phyloP scores from a whole-genome alignment of 2,888 invertebrate species.

The Empis livida region DNA sequence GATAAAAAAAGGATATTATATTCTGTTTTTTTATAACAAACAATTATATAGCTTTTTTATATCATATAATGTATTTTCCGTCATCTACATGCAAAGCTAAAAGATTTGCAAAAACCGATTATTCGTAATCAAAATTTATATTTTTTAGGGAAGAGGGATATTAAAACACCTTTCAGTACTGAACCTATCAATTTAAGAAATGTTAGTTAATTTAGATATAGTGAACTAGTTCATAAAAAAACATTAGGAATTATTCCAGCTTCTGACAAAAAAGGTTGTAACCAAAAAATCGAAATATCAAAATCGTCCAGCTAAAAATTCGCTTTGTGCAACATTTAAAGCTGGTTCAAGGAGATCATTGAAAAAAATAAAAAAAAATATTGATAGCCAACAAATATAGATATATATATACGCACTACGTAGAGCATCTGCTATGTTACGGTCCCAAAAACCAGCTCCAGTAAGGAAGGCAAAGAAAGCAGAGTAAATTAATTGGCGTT shows the following conservation, averaged over 20 bases:
- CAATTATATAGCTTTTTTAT: no score
- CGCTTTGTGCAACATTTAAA: constrained; percentile 69
- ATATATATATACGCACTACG: constrained; percentile 59
- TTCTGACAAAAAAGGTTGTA: constrained; percentile 81
- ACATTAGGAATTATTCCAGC: constrained; percentile 76
- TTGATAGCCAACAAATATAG: constrained; percentile 74
- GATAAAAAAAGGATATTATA: no score
- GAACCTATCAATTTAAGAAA: constrained; percentile 87
- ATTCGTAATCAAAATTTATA: constrained; percentile 36
- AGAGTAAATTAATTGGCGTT: constrained; percentile 45
- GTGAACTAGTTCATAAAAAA: constrained; percentile 85
- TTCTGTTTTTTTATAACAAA: no score
- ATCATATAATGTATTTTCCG: no score
- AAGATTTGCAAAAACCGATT: constrained; percentile 26
- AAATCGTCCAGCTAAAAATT: constrained; percentile 66
- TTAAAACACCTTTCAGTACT: constrained; percentile 36
- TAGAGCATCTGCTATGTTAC: constrained; percentile 83
- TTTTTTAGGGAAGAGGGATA: constrained; percentile 34
- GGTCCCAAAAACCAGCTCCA: constrained; percentile 79
- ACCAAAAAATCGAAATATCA: constrained; percentile 61
- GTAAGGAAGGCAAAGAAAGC: constrained; percentile 72
- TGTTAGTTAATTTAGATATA: constrained; percentile 85
- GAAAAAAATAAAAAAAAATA: constrained; percentile 67
- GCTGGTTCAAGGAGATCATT: constrained; percentile 78
- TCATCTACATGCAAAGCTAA: constrained; percentile 26